Evolutionary conservation across 2,888 invertebrate genomes (phyloP), one percentile per base, ranked within the genome.

Genomic region (Periphyllus acericola): DNA sequence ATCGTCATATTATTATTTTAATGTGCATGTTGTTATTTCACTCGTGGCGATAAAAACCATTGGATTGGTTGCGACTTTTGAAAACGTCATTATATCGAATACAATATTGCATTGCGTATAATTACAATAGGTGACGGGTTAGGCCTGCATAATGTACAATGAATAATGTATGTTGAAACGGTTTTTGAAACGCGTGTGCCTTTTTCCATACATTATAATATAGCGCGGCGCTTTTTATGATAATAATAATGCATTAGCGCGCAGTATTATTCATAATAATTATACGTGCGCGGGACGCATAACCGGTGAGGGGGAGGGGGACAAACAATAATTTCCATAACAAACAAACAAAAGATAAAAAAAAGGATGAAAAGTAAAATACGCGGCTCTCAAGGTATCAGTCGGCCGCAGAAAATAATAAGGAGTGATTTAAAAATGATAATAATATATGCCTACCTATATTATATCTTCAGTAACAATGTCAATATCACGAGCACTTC

Each of bases 291-390:
- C 21, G 46, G 11, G 40, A 40, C 55, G n/a, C 68, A 21, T 52
- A n/a, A 78, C 19, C 3, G 71, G n/a, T 17, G 4, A 34, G 11
- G 36, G 21, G n/a, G 34, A 19, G 5, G n/a, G n/a, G n/a, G n/a
- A n/a, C n/a, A n/a, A n/a, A n/a, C n/a, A n/a, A n/a, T n/a, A 29
- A 85, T 85, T 79, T 85, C 32, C 85, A 85, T 85, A 85, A 79
- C 29, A 79, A 85, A 85, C 52, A 85, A 79, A 85, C 74, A 79
- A 83, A n/a, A 19, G 52, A 75, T 46, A 34, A 81, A 68, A 72
- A 83, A 79, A 83, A n/a, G 19, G 52, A 75, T 46, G 60, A 81
- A 68, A 72, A 83, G 34, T 72, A 52, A 82, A 34, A 52, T 29
- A 52, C 5, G 60, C 60, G 5, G 60, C 60, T 25, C 29, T 52